phyloP scores from a whole-genome alignment of 1,140 invertebrate species.

The Drosophila sucinea region DNA sequence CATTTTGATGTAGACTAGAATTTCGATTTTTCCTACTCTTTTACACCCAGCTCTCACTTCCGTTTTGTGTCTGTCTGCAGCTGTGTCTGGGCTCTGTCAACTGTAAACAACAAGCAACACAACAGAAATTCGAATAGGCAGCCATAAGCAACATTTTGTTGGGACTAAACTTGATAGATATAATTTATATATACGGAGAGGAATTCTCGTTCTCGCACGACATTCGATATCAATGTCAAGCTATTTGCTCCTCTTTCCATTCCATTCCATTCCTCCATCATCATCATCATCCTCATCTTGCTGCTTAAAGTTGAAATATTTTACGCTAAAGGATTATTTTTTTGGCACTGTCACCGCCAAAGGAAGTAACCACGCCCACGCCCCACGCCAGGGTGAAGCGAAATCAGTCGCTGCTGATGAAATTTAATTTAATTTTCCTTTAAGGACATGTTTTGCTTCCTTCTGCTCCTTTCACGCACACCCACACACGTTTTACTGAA shows the following conservation, averaged over 20 bases:
- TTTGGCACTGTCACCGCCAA: slow-evolving; percentile 1
- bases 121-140: slow-evolving; percentile 55
- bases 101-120: slow-evolving; percentile 67
- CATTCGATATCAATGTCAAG: slow-evolving; percentile 81
- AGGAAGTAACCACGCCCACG: slow-evolving; percentile 11
- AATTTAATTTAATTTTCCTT: slow-evolving; percentile 10
- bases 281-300: slow-evolving; percentile 29
- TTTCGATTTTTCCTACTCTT: slow-evolving; percentile 1
- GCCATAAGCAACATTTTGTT: slow-evolving; percentile 51
- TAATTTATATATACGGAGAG: not conserved
- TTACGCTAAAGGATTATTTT: slow-evolving; percentile 10
- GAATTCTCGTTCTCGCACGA: slow-evolving; percentile 60
- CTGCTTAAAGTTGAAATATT: slow-evolving; percentile 17
- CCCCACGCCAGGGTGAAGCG: slow-evolving; percentile 21
- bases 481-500: slow-evolving; percentile 36
- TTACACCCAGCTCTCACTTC: slow-evolving; percentile 1
- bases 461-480: slow-evolving; percentile 20
- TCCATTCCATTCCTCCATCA: not conserved
- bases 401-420: slow-evolving; percentile 5
- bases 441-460: slow-evolving; percentile 20
- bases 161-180: slow-evolving; percentile 39
- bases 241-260: slow-evolving; percentile 43
- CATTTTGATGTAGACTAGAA: not conserved
- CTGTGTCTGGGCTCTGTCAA: slow-evolving; percentile 77
- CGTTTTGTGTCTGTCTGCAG: slow-evolving; percentile 62